Evolutionary conservation across 2,888 invertebrate species (phyloP).

Genomic region (Cheilosia impressa): DNA sequence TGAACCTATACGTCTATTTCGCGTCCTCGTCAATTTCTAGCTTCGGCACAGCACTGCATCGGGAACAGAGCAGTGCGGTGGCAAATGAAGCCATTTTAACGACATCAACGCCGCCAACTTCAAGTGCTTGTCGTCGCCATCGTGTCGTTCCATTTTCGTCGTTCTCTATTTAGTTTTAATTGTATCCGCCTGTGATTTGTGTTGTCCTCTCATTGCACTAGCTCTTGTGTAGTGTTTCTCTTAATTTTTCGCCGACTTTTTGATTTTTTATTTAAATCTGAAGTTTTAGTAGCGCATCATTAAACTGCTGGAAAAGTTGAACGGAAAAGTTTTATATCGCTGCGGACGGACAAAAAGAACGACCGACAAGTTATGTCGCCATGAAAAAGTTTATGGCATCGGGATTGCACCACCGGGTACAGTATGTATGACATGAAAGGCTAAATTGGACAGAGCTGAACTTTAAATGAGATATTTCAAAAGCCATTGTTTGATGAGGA

Average conservation of each 20-base stretch:
- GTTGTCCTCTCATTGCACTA: slow-evolving; percentile 30
- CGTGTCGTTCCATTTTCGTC: slow-evolving; percentile 24
- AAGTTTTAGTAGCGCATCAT: slow-evolving; percentile 34
- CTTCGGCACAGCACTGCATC: background rate
- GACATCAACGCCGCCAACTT: slow-evolving; percentile 40
- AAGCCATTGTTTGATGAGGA: too few species aligned
- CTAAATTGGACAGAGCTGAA: too few species aligned
- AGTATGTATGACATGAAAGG: slow-evolving; percentile 8
- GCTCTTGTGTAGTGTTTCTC: background rate
- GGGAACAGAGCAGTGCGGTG: slow-evolving; percentile 7
- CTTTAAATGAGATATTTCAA: too few species aligned
- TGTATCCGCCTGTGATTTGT: slow-evolving; percentile 62
- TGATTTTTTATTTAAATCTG: slow-evolving; percentile 21
- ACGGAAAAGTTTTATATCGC: slow-evolving; percentile 7
- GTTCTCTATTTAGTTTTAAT: slow-evolving; percentile 60
- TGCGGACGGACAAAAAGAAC: background rate
- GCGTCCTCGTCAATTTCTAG: background rate
- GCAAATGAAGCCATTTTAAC: slow-evolving; percentile 67
- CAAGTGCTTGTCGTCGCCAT: slow-evolving; percentile 5
- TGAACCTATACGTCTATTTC: slow-evolving; percentile 18
- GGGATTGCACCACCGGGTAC: background rate
- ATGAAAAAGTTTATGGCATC: slow-evolving; percentile 35
- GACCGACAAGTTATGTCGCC: slow-evolving; percentile 26
- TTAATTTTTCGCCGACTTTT: slow-evolving; percentile 39
- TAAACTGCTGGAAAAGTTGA: slow-evolving; percentile 39